These are phyloP conservation scores for Calephelis virginiensis DNA, from an alignment of 1,140 invertebrate genomes.

Conservation along the genomic window DNA sequence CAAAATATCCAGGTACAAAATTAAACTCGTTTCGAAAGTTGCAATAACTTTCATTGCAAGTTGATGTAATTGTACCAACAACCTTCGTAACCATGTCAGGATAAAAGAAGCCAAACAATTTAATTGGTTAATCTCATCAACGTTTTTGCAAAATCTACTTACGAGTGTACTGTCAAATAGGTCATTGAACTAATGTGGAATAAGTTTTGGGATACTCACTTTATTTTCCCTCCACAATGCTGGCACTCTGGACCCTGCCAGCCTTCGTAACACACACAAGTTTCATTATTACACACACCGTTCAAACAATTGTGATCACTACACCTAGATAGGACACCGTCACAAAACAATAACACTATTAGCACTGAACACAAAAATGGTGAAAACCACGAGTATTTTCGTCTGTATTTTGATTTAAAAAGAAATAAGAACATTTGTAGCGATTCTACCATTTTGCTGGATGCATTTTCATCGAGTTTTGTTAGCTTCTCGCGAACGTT, in stretches of 20 bases:
- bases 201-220: constrained; percentile 80
- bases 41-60: constrained; percentile 26
- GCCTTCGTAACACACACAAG: constrained; percentile 92
- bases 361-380: constrained; percentile 76
- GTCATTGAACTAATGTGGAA: constrained; percentile 57
- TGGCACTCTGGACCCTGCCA: constrained; percentile 94
- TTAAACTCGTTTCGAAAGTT: constrained; percentile 8
- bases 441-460: constrained; percentile 86
- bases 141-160: constrained; percentile 54
- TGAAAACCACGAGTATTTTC: constrained; percentile 81
- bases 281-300: constrained; percentile 87
- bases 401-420: constrained; percentile 90
- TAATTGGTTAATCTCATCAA: constrained; percentile 72
- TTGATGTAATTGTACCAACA: constrained; percentile 24
- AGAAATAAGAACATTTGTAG: constrained; percentile 91
- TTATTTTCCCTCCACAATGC: constrained; percentile 94
- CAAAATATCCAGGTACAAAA: not conserved
- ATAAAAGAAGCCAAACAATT: constrained; percentile 68
- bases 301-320: constrained; percentile 73
- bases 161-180: constrained; percentile 60
- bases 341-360: constrained; percentile 77
- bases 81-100: constrained; percentile 48
- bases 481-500: constrained; percentile 61
- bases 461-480: constrained; percentile 77
- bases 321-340: constrained; percentile 75